Evolutionary conservation across 2,797 vertebrate genomes (phyloP).

Genomic region (Bradypus variegatus): DNA sequence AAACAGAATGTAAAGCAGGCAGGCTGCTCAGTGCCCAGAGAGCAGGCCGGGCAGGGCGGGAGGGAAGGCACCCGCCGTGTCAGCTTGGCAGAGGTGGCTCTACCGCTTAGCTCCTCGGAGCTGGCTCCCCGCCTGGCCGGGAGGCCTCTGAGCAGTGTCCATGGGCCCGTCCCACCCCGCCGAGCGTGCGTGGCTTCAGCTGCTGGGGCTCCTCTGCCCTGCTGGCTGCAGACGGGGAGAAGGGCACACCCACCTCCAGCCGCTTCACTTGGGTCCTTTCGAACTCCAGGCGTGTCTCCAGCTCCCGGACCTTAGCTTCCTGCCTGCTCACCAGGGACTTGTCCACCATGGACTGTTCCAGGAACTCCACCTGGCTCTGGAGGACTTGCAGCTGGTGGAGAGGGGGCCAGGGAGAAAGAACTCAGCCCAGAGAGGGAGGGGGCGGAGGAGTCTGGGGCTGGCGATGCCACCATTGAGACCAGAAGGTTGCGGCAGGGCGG

Average conservation of each 20-base stretch:
- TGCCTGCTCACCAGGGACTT: slow-evolving; percentile 94
- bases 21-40: slow-evolving; percentile 40
- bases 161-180: not conserved
- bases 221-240: fast-evolving
- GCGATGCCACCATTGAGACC: slow-evolving; percentile 42
- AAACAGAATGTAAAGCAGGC: slow-evolving; percentile 75
- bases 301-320: slow-evolving; percentile 93
- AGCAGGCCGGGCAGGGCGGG: slow-evolving; percentile 38
- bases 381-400: slow-evolving; percentile 84
- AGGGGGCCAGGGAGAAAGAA: not conserved
- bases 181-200: not conserved
- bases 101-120: not conserved
- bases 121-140: not conserved
- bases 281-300: slow-evolving; percentile 95
- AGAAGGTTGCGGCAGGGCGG: slow-evolving; percentile 14
- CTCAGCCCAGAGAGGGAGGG: not conserved
- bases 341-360: slow-evolving; percentile 98
- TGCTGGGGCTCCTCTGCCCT: not conserved
- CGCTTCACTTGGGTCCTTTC: slow-evolving; percentile 97
- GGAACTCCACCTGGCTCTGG: slow-evolving; percentile 95
- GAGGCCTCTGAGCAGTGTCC: slow-evolving; percentile 24
- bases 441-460: not conserved
- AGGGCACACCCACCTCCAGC: slow-evolving; percentile 83
- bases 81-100: slow-evolving; percentile 29
- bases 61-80: slow-evolving; percentile 24